These are phyloP conservation scores for Campoplex nolae DNA, from an alignment of 2,888 invertebrate species.

Conservation along the genomic window DNA sequence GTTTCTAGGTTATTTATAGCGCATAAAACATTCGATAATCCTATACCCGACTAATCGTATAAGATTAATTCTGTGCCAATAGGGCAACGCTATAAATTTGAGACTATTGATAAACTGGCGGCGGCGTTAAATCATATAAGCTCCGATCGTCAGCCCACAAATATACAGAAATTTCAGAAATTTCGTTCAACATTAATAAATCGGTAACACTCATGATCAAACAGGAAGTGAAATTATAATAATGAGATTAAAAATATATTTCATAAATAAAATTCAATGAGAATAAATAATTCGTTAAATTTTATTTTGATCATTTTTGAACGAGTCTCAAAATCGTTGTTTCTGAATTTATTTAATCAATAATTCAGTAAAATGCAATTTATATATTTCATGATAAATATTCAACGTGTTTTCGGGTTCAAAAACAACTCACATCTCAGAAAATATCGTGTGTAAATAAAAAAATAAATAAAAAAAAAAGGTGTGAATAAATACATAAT, in stretches of 20 bases:
- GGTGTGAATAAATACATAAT: background rate
- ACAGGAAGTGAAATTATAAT: background rate
- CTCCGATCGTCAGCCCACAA: background rate
- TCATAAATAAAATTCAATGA: background rate
- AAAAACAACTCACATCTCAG: background rate
- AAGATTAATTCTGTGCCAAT: slow-evolving; percentile 9
- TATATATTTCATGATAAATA: background rate
- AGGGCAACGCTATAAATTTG: slow-evolving; percentile 7
- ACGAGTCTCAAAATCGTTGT: background rate
- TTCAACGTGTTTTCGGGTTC: background rate
- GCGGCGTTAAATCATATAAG: slow-evolving; percentile 13
- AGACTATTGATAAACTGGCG: slow-evolving; percentile 7
- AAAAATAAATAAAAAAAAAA: background rate
- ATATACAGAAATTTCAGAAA: background rate
- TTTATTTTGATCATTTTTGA: too few relatives aligned
- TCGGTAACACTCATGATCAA: background rate
- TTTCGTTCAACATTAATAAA: background rate
- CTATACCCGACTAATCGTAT: slow-evolving; percentile 1
- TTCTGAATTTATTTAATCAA: background rate
- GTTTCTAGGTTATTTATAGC: background rate
- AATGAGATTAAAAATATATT: background rate
- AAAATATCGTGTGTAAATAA: background rate
- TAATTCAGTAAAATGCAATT: background rate
- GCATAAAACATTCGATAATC: slow-evolving; percentile 8
- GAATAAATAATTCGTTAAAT: background rate